Percentiles rank a stretch among this genome's conserved stretches.
These are phyloP conservation scores for Drosophila greeni DNA, from an alignment of 2,888 invertebrate species.

Conservation along the genomic window DNA sequence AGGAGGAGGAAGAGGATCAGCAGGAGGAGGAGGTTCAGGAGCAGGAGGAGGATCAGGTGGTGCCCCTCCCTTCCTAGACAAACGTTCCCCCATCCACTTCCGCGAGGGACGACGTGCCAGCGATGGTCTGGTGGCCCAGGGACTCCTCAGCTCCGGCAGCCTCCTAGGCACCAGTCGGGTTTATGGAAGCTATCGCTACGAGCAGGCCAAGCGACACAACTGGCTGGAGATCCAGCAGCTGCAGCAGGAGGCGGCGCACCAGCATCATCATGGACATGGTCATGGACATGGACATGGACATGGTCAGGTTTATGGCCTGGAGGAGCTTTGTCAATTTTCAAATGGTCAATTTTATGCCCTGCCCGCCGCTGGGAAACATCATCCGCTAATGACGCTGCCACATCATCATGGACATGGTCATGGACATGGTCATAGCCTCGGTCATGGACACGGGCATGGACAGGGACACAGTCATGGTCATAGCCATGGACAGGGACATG, in stretches of 20 bases:
- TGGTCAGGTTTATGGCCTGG: slow-evolving; percentile 78
- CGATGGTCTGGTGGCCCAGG: slow-evolving; percentile 92
- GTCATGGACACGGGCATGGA: background rate
- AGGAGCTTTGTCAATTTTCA: slow-evolving; percentile 85
- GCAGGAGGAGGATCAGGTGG: background rate
- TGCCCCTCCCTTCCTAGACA: slow-evolving; percentile 77
- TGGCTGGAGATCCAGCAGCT: slow-evolving; percentile 88
- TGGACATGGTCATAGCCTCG: slow-evolving; percentile 3
- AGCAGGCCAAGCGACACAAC: slow-evolving; percentile 87
- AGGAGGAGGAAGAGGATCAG: slow-evolving; percentile 20
- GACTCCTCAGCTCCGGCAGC: slow-evolving; percentile 80
- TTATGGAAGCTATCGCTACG: slow-evolving; percentile 80
- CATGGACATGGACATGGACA: too few relatives aligned
- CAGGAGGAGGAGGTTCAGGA: background rate
- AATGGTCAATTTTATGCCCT: slow-evolving; percentile 83
- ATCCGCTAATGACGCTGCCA: slow-evolving; percentile 44
- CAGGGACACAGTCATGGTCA: slow-evolving; percentile 36
- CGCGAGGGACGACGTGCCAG: slow-evolving; percentile 90
- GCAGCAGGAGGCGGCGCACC: slow-evolving; percentile 85
- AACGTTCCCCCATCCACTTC: slow-evolving; percentile 90
- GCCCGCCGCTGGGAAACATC: slow-evolving; percentile 64
- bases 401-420: slow-evolving; percentile 73
- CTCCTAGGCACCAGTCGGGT: slow-evolving; percentile 65
- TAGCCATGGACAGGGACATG: slow-evolving; percentile 26
- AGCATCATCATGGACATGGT: slow-evolving; percentile 9